phyloP scores from a whole-genome alignment of 2,113 vertebrate genomes.

The Alexandromys fortis region DNA sequence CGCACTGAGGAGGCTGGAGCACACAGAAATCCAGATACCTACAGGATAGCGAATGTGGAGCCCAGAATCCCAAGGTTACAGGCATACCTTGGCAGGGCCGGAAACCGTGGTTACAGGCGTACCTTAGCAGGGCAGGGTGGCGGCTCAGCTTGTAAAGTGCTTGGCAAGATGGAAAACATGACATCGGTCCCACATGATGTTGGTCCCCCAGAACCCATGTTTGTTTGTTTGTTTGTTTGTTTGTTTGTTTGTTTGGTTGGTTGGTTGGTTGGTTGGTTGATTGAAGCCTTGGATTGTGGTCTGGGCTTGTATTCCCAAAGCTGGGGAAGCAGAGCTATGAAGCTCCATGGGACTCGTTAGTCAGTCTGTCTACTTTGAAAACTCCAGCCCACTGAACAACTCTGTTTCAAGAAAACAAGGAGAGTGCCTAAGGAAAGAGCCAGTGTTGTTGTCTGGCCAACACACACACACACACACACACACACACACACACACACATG shows the following conservation, averaged over 20 bases:
- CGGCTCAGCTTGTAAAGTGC: not conserved
- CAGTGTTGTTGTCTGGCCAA: no score
- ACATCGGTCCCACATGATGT: not conserved
- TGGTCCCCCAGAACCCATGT: not conserved
- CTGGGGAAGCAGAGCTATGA: not conserved
- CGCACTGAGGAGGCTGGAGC: not conserved
- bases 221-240: not conserved
- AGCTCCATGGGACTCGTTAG: not conserved
- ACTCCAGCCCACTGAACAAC: not conserved
- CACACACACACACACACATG: not conserved
- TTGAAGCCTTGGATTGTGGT: not conserved
- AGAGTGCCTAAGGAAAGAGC: no score
- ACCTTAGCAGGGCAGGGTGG: not conserved
- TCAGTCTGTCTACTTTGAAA: not conserved
- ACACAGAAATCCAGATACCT: not conserved
- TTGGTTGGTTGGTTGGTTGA: not conserved
- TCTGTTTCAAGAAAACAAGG: not conserved
- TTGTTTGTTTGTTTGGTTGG: not conserved
- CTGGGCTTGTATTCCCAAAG: not conserved
- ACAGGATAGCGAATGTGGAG: not conserved
- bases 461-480: not conserved
- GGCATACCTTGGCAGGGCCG: not conserved
- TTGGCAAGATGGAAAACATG: not conserved
- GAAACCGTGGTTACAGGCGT: no score
- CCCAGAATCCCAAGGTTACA: not conserved